Base-by-base conservation (phyloP, 2,888 invertebrate genomes). In the Embidobia sp. region DNA sequence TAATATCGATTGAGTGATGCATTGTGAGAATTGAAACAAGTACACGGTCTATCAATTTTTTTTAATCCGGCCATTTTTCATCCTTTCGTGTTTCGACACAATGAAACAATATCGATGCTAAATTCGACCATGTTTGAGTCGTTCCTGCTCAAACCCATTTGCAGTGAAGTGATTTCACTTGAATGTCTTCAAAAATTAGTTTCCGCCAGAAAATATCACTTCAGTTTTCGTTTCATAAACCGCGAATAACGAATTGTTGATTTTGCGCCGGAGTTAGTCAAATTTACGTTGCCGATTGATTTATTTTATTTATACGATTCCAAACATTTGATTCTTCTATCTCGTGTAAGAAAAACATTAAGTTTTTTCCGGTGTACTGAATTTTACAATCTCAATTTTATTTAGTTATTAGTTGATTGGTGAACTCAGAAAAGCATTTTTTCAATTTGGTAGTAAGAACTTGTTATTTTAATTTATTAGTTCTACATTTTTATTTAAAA, bases 1-100 rank as follows among this genome's bases (percentile, higher is more conserved):
- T 35, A 16, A 61, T 75, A 75, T 67, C 74, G 74, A 74, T 67
- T 74, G 61, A 61, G 44, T 67, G 67, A 74, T 61, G 61, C 61
- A 75, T 67, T 61, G 61, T 33, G 29, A 64, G 37, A 53, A 53
- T 42, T 33, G 22, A 64, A 27, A 26, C 42, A 49, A 35, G 42
- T 48, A 26, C 37, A 51, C 46, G 46, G 37, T 53, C 44, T 61
- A 74, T 67, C 59, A 74, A 46, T 22, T 74, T 66, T 67, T 74
- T 67, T 18, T 11, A 10, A 3, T 5, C 2, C 35, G 22, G 15
- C 44, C 37, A 49, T 73, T 73, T 66, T 73, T 73, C 73, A 51
- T 59, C 22, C 44, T 40, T 59, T 37, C 64, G 64, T 64, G 72
- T 57, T 64, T 73, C 26, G 49, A 64, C 57, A 57, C 72, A 57